phyloP scores from a whole-genome alignment of 2,113 vertebrate species.

The Marmota flaviventris region DNA sequence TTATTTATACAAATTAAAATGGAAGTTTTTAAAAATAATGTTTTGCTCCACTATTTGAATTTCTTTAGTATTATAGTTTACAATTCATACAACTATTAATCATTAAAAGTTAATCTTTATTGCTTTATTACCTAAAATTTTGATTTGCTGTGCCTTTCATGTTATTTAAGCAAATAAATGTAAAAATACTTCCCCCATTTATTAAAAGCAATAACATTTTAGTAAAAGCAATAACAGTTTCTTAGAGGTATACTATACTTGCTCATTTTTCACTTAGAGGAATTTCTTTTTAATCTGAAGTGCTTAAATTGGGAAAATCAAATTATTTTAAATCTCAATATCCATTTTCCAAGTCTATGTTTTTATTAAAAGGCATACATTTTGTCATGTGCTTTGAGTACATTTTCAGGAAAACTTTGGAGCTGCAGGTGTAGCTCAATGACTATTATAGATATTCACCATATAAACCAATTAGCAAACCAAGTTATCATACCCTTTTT shows the following conservation, averaged over 20 bases:
- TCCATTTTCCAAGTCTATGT: not conserved
- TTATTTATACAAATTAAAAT: not conserved
- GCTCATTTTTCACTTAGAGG: not conserved
- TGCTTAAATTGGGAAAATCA: not conserved
- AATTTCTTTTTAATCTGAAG: not conserved
- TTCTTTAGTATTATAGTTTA: not conserved
- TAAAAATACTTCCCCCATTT: not conserved
- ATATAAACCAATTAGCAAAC: not conserved
- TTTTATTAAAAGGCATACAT: not conserved
- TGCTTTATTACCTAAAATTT: not conserved
- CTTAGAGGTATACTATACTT: not conserved
- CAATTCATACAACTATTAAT: not conserved
- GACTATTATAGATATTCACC: not conserved
- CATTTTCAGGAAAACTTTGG: not conserved
- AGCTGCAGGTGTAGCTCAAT: not conserved
- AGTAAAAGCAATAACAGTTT: not conserved
- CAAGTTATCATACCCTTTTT: not conserved
- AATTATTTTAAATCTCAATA: not conserved
- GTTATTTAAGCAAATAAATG: slow-evolving; percentile 1
- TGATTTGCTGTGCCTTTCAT: not conserved
- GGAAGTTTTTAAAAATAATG: not conserved
- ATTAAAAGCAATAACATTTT: not conserved
- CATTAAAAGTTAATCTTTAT: slow-evolving; percentile 1
- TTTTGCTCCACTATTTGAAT: not conserved
- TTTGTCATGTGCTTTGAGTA: not conserved